Evolutionary conservation across 2,113 vertebrate species (phyloP).

Genomic region (Microcebus murinus): DNA sequence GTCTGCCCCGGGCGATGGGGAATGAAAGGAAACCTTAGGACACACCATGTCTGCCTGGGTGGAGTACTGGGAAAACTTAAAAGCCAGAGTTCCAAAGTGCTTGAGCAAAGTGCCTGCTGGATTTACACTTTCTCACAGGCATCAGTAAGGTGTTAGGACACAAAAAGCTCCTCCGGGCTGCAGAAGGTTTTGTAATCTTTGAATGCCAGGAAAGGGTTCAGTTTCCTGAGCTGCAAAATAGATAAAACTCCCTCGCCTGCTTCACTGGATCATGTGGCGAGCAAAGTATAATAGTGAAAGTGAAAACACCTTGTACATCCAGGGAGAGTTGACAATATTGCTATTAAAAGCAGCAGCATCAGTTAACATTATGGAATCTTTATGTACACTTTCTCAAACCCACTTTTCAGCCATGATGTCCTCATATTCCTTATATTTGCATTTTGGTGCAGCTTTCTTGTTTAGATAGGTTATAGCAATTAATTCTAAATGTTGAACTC

Average conservation of each 20-base stretch:
- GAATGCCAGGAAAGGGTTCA: background rate
- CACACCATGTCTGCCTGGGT: accelerated
- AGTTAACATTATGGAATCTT: background rate
- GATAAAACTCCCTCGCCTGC: background rate
- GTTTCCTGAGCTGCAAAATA: background rate
- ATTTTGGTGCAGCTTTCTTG: background rate
- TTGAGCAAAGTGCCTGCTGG: no score
- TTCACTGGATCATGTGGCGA: background rate
- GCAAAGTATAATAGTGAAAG: background rate
- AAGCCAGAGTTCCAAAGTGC: background rate
- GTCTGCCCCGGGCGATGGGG: background rate
- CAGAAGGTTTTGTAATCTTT: background rate
- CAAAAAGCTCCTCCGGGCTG: accelerated
- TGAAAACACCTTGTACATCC: background rate
- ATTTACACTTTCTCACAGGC: background rate
- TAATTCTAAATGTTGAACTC: background rate
- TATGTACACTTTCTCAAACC: background rate
- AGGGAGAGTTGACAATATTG: background rate
- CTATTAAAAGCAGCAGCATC: background rate
- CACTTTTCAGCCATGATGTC: background rate
- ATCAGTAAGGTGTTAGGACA: background rate
- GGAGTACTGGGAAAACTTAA: accelerated
- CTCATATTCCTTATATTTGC: background rate
- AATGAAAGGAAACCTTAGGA: background rate
- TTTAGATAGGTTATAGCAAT: background rate